phyloP scores from a whole-genome alignment of 2,797 vertebrate genomes.

The Rhinichthys osculus region DNA sequence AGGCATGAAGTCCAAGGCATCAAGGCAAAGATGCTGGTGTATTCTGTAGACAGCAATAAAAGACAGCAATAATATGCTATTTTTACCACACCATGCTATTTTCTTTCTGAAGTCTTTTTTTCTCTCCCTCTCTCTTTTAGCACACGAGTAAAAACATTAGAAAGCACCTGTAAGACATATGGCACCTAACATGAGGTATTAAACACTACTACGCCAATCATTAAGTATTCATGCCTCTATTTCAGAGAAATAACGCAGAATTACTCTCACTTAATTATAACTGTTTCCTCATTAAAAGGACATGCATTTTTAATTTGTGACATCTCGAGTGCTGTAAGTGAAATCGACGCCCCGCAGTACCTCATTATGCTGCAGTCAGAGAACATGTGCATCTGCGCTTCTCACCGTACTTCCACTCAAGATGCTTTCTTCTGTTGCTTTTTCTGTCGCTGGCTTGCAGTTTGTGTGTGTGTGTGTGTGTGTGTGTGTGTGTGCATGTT shows the following conservation, averaged over 20 bases:
- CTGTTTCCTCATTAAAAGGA: constrained; percentile 65
- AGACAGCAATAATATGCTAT: neutral
- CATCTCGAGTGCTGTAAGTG: constrained; percentile 63
- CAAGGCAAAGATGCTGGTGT: neutral
- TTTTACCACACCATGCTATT: neutral
- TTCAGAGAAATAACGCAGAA: constrained; percentile 70
- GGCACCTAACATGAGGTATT: constrained; percentile 61
- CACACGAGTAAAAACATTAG: constrained; percentile 8
- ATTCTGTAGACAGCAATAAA: neutral
- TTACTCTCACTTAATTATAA: constrained; percentile 77
- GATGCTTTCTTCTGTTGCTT: constrained; percentile 33
- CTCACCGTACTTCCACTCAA: constrained; percentile 29
- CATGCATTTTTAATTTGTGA: constrained; percentile 74
- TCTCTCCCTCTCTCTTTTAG: neutral
- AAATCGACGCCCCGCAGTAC: constrained; percentile 55
- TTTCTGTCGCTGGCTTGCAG: neutral
- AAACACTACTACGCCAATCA: constrained; percentile 70
- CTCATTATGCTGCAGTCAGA: constrained; percentile 54
- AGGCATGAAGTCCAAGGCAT: neutral
- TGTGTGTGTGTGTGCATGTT: constrained; percentile 2
- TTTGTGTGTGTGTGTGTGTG: neutral
- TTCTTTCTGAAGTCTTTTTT: neutral
- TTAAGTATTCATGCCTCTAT: constrained; percentile 75
- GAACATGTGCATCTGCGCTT: constrained; percentile 43
- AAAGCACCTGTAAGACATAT: constrained; percentile 29